Conservation (phyloP, 2,888 invertebrate genomes). For the Parascotia fuliginaria region DNA sequence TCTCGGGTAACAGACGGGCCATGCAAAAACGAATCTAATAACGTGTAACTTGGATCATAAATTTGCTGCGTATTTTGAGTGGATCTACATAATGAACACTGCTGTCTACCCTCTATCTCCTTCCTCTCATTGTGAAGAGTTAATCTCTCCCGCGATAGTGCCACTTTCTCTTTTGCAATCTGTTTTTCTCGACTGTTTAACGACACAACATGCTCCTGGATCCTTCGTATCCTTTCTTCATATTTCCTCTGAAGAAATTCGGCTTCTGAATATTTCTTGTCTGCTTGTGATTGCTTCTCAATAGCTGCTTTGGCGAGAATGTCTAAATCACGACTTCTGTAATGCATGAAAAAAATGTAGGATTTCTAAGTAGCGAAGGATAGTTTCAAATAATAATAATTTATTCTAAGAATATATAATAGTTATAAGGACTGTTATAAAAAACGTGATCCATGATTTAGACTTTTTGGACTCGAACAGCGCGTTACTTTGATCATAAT, state of each 20-base stretch:
- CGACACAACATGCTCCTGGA: slow-evolving; percentile 85
- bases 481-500: too few relatives aligned
- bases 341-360: slow-evolving; percentile 18
- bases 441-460: too few relatives aligned
- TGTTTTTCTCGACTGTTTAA: slow-evolving; percentile 85
- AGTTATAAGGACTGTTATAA: too few relatives aligned
- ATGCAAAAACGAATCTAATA: slow-evolving; percentile 59
- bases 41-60: slow-evolving; percentile 51
- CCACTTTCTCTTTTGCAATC: slow-evolving; percentile 86
- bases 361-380: neutral
- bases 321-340: slow-evolving; percentile 79
- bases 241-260: slow-evolving; percentile 83
- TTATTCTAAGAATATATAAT: too few relatives aligned
- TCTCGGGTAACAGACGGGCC: slow-evolving; percentile 63
- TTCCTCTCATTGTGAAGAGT: slow-evolving; percentile 83
- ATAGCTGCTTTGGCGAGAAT: slow-evolving; percentile 84
- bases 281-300: slow-evolving; percentile 86
- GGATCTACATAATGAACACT: slow-evolving; percentile 75
- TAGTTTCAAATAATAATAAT: neutral
- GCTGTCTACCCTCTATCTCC: slow-evolving; percentile 72
- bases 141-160: slow-evolving; percentile 85
- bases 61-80: slow-evolving; percentile 58
- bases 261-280: slow-evolving; percentile 84
- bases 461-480: too few relatives aligned
- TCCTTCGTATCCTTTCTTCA: slow-evolving; percentile 83